A percentile compares a stretch with the other conserved stretches of the same genome.
These are phyloP conservation scores for Astatotilapia flaviijosephi DNA, from an alignment of 2,113 vertebrate species.

Conservation along the genomic window DNA sequence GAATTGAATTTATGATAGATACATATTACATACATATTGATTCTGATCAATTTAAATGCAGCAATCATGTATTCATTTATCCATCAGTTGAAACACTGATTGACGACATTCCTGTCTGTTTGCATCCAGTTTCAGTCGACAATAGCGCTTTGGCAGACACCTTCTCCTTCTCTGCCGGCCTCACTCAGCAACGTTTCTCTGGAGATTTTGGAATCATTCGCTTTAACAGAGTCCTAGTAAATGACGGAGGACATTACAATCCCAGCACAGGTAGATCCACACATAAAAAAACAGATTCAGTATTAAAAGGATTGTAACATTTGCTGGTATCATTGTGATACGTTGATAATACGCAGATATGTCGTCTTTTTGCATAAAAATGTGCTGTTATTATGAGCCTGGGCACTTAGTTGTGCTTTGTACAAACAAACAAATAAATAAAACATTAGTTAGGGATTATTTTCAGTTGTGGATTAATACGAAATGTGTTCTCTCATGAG, in stretches of 20 bases:
- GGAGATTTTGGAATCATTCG: slow-evolving; percentile 79
- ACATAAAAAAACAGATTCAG: neutral
- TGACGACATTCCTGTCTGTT: neutral
- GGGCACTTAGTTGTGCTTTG: neutral
- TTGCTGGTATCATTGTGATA: neutral
- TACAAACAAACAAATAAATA: neutral
- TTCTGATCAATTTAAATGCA: neutral
- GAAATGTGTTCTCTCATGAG: neutral
- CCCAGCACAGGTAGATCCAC: slow-evolving; percentile 76
- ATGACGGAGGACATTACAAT: slow-evolving; percentile 88
- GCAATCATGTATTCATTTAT: neutral
- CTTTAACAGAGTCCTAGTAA: slow-evolving; percentile 92
- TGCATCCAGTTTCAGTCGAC: slow-evolving; percentile 26
- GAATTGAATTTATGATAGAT: neutral
- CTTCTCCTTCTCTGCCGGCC: slow-evolving; percentile 91
- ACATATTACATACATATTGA: neutral
- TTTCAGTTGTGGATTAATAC: neutral
- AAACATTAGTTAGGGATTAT: neutral
- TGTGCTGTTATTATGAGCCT: neutral
- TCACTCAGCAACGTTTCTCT: slow-evolving; percentile 75
- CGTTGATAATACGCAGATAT: neutral
- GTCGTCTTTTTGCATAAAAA: neutral
- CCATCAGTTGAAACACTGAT: neutral
- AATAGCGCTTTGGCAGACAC: slow-evolving; percentile 40
- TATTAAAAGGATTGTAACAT: neutral